Evolutionary conservation across 1,140 invertebrate genomes (phyloP), one percentile per base, ranked within the genome.

Genomic region (Pteromalus puparum): DNA sequence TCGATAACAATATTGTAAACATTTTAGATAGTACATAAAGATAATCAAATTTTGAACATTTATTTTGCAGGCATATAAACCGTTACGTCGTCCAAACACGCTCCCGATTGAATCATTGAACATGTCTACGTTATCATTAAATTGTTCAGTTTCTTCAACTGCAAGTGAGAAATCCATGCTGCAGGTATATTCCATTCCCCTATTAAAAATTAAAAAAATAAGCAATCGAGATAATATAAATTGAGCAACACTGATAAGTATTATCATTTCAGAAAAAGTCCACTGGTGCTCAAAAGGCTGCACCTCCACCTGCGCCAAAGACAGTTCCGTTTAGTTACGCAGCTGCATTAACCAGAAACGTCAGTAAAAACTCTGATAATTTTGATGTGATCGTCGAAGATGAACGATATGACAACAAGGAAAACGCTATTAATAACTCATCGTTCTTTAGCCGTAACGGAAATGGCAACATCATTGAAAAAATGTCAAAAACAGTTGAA

Each of bases 301-400:
- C 12, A 10, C 9, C 68, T 28, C n/a, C n/a, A n/a, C n/a, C n/a
- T n/a, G 68, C 7, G 4, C 72, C 72, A 21, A 74, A 74, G 15
- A 2, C 28, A 74, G 34, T n/a, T n/a, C 38, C 74, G 46, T 48
- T 77, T 53, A 83, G 82, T 18, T 83, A 83, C 70, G 74, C 82
- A 77, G 48, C 53, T 28, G 70, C 75, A n/a, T 5, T 82, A 1
- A 9, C 34, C 38, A 83, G 38, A 75, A 65, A 82, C 34, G 7
- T 26, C 10, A 21, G 5, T n/a, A 70, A 26, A 18, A 65, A 65
- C 0, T 65, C 61, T 1, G 18, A 42, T 42, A 15, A 65, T 65
- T 21, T 18, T 21, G 18, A 65, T 65, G 15, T 21, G 4, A 70
- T 70, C 24, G 9, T 13, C 6, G 67, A 70, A 34, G 34, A 46